Evolutionary conservation across 2,797 vertebrate species (phyloP).

Genomic region (Taenioides sp.): DNA sequence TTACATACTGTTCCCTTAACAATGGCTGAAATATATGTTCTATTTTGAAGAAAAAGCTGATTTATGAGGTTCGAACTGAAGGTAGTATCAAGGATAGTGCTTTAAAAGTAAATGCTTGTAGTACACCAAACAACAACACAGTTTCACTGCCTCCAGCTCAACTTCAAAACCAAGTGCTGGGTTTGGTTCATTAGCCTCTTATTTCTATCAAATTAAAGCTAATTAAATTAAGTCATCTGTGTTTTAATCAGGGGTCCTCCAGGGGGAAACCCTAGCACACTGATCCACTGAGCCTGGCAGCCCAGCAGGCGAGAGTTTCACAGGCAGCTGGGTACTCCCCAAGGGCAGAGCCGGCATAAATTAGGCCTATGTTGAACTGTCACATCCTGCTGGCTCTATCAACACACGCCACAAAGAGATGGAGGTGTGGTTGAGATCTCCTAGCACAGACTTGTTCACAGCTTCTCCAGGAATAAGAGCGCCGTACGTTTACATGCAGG

Average conservation of each 20-base stretch:
- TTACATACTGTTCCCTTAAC: not conserved
- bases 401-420: slow-evolving; percentile 37
- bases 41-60: not conserved
- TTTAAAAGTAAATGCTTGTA: slow-evolving; percentile 24
- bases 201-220: slow-evolving; percentile 69
- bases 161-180: slow-evolving; percentile 68
- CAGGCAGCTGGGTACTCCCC: slow-evolving; percentile 74
- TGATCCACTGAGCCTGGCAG: slow-evolving; percentile 71
- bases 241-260: slow-evolving; percentile 74
- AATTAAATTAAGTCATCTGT: slow-evolving; percentile 78
- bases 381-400: slow-evolving; percentile 67
- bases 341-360: slow-evolving; percentile 72
- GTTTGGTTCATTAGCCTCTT: slow-evolving; percentile 67
- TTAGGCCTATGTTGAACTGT: slow-evolving; percentile 72
- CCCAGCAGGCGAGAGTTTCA: slow-evolving; percentile 74
- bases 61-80: not conserved
- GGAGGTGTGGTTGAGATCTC: not conserved
- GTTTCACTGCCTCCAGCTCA: slow-evolving; percentile 43
- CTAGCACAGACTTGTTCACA: not conserved
- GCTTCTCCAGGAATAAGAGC: slow-evolving; percentile 20
- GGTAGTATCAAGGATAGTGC: too few relatives aligned
- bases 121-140: slow-evolving; percentile 24
- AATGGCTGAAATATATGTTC: not conserved
- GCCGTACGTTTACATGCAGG: not conserved
- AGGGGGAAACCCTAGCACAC: slow-evolving; percentile 68